These are phyloP conservation scores for Mesoligia furuncula DNA, from an alignment of 2,888 invertebrate genomes.

Conservation along the genomic window DNA sequence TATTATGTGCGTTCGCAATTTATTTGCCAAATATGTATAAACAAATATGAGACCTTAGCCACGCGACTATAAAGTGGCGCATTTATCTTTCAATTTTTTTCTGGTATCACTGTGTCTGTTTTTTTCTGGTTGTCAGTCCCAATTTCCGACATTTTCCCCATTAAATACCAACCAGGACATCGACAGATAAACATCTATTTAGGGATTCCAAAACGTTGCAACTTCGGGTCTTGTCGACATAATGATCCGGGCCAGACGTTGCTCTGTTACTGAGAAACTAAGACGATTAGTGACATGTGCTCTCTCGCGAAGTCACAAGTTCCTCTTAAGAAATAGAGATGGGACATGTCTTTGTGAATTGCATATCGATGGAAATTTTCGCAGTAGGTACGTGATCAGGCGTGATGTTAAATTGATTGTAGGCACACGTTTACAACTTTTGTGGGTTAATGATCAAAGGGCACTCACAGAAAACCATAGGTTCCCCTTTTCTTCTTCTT, in stretches of 20 bases:
- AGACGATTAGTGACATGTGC: slow-evolving; percentile 59
- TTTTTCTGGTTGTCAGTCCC: too few relatives aligned
- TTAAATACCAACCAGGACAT: not conserved
- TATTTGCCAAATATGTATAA: too few relatives aligned
- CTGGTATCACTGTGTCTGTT: too few relatives aligned
- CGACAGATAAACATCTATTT: not conserved
- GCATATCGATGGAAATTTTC: slow-evolving; percentile 33
- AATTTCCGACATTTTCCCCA: not conserved
- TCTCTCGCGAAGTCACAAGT: slow-evolving; percentile 20
- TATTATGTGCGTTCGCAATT: too few relatives aligned
- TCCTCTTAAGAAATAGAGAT: slow-evolving; percentile 39
- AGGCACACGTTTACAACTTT: too few relatives aligned
- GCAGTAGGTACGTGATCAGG: slow-evolving; percentile 29
- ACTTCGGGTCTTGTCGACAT: slow-evolving; percentile 14
- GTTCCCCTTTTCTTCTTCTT: not conserved
- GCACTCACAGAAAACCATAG: not conserved
- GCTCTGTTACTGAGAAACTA: slow-evolving; percentile 48
- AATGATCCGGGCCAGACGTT: slow-evolving; percentile 30
- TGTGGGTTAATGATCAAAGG: too few relatives aligned
- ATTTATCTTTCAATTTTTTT: not conserved
- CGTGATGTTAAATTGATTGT: slow-evolving; percentile 23
- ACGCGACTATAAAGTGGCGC: not conserved
- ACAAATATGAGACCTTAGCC: too few relatives aligned
- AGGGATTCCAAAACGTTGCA: not conserved
- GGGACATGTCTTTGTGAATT: slow-evolving; percentile 30